Conservation (phyloP, 2,113 vertebrate genomes). For the Otus sunia region DNA sequence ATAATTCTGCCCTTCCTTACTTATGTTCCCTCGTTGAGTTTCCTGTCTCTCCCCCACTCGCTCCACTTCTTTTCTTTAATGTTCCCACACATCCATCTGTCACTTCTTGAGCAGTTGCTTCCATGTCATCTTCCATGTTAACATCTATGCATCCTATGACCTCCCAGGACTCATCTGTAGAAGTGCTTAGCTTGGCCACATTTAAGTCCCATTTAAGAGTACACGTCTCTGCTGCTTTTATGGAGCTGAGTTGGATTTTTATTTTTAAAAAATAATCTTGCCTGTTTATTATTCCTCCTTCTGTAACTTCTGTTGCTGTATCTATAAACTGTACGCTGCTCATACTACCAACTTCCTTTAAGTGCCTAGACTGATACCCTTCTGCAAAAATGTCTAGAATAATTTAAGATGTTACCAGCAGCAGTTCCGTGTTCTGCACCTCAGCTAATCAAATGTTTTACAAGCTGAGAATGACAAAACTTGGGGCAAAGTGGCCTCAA, state of each 20-base stretch:
- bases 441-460: neutral
- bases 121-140: conserved; percentile 21
- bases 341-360: neutral
- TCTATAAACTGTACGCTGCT: neutral
- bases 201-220: neutral
- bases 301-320: neutral
- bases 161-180: neutral
- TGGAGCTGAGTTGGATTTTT: neutral
- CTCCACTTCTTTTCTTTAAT: conserved; percentile 46
- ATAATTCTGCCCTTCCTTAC: conserved; percentile 53
- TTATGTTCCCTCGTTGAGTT: conserved; percentile 35
- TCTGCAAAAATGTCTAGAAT: neutral
- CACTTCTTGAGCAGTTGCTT: conserved; percentile 41
- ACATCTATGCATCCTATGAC: neutral
- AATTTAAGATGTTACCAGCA: neutral
- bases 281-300: conserved; percentile 9
- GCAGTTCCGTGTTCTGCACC: neutral
- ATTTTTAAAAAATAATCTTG: neutral
- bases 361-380: neutral
- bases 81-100: conserved; percentile 67
- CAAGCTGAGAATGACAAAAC: neutral
- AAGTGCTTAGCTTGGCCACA: neutral
- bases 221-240: neutral
- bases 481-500: neutral
- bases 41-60: conserved; percentile 57